Conservation (phyloP, 53 echinoderm and acorn worm species). For the Paracentrotus lividus region DNA sequence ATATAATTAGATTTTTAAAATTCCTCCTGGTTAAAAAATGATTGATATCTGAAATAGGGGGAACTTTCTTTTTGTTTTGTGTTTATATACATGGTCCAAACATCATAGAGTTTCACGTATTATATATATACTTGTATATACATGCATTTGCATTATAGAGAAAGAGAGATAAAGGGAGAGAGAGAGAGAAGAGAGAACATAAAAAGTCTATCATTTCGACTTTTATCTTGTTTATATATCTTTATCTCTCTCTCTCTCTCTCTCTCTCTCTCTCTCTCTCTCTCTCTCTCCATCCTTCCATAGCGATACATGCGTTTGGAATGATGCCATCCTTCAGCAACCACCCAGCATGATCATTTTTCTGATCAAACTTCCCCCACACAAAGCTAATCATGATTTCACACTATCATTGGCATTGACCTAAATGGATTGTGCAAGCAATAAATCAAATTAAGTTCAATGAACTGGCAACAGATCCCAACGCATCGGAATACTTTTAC, state of each 20-base stretch:
- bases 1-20: no score
- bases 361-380: background rate
- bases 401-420: background rate
- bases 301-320: background rate
- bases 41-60: no score
- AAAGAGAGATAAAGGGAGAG: no score
- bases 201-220: no score
- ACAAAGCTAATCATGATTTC: background rate
- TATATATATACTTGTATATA: no score
- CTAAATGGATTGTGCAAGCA: background rate
- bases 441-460: slow-evolving; percentile 22
- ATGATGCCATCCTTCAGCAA: background rate
- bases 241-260: background rate
- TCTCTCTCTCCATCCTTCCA: background rate
- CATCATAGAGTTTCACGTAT: no score
- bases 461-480: background rate
- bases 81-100: no score
- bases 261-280: background rate
- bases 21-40: no score
- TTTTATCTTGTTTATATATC: no score
- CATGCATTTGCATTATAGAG: no score
- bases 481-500: background rate
- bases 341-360: background rate
- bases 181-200: no score
- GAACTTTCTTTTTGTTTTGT: no score